These are phyloP conservation scores for Drosophila borborema DNA, from an alignment of 2,888 invertebrate genomes.

Conservation along the genomic window DNA sequence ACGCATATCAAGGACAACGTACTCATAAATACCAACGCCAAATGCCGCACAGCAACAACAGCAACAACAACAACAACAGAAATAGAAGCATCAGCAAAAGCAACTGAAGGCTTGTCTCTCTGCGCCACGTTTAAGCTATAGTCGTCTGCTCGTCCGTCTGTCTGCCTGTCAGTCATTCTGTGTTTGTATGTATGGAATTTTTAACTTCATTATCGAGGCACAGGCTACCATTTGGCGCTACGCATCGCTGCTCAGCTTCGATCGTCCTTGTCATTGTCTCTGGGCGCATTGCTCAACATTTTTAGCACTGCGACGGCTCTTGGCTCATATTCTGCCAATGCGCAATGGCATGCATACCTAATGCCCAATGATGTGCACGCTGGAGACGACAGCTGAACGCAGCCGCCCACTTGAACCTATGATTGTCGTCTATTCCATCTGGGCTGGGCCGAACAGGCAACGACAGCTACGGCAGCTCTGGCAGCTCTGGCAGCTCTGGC, in stretches of 20 bases:
- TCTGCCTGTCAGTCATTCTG: conserved; percentile 54
- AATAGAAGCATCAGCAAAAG: conserved; percentile 29
- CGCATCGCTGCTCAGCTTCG: conserved; percentile 56
- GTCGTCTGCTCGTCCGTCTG: conserved; percentile 13
- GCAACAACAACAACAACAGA: conserved; percentile 43
- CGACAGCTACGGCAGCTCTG: neutral
- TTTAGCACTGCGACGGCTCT: conserved; percentile 34
- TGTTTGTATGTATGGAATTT: conserved; percentile 79
- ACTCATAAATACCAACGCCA: conserved; percentile 82
- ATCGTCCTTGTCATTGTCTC: conserved; percentile 63
- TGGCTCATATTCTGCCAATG: conserved; percentile 43
- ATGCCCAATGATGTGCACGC: conserved; percentile 76
- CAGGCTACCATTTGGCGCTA: conserved; percentile 57
- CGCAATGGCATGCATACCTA: conserved; percentile 76
- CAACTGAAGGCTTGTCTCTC: conserved; percentile 57
- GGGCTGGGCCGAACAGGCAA: neutral
- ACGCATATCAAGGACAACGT: conserved; percentile 81
- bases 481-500: conserved; percentile 1
- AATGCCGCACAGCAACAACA: conserved; percentile 67
- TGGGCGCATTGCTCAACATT: conserved; percentile 71
- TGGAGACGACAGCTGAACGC: conserved; percentile 41
- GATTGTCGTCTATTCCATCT: conserved; percentile 32
- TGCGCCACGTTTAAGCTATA: conserved; percentile 14
- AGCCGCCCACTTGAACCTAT: conserved; percentile 33
- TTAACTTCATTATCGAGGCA: conserved; percentile 77